Conservation (phyloP, 2,888 invertebrate species). For the Ectemnius cavifrons region DNA sequence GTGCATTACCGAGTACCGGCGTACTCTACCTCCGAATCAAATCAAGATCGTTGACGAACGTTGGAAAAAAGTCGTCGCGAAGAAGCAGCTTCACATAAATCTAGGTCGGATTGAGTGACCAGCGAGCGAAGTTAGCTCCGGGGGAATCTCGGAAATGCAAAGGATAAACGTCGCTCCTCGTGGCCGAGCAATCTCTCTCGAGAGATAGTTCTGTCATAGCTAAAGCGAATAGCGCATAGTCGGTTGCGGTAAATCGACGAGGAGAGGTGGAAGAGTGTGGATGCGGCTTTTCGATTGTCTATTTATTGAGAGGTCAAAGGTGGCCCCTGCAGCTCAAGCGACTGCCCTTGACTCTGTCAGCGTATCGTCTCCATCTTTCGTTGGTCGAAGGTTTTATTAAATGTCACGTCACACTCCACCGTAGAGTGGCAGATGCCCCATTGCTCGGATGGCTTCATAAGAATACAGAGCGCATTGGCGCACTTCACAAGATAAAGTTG, state of each 20-base stretch:
- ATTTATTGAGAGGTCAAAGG: constrained; percentile 20
- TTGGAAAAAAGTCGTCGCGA: constrained; percentile 33
- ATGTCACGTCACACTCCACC: constrained; percentile 59
- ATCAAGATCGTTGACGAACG: constrained; percentile 50
- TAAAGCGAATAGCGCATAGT: too few species aligned
- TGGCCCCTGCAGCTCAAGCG: constrained; percentile 45
- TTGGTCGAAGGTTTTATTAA: constrained; percentile 57
- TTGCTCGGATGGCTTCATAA: constrained; percentile 29
- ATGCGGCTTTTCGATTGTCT: too few species aligned
- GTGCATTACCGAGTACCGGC: constrained; percentile 45
- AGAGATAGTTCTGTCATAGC: too few species aligned
- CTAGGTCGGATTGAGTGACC: constrained; percentile 51
- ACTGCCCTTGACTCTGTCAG: constrained; percentile 30
- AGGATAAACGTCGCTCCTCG: constrained; percentile 17
- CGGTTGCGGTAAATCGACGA: too few species aligned
- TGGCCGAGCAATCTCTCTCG: constrained; percentile 27
- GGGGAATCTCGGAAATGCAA: constrained; percentile 11
- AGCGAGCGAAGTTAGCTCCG: constrained; percentile 3
- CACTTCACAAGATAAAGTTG: not conserved
- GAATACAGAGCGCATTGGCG: constrained; percentile 32
- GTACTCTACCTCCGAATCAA: constrained; percentile 54
- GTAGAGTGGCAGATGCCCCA: constrained; percentile 32
- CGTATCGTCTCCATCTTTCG: constrained; percentile 35
- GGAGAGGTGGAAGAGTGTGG: too few species aligned
- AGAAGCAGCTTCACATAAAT: constrained; percentile 47